Conservation (phyloP, 2,797 vertebrate species). For the Oryzias dopingdopingensis region DNA sequence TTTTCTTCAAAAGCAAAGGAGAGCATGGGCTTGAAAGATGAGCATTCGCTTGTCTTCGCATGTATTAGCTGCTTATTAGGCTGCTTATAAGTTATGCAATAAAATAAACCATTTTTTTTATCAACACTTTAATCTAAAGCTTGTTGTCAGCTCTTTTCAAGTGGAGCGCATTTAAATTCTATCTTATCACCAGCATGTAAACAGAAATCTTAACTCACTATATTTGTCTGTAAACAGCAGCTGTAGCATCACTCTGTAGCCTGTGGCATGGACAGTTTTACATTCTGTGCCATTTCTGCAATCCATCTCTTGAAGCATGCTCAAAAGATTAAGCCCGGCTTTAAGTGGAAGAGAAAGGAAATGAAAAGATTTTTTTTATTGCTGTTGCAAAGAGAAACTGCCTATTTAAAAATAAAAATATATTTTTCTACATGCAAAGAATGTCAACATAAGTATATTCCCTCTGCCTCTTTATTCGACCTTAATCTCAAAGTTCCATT, state of each 20-base stretch:
- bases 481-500: background rate
- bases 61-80: slow-evolving; percentile 35
- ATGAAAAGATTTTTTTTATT: too few relatives aligned
- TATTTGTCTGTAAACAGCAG: slow-evolving; percentile 34
- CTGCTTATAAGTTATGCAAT: slow-evolving; percentile 8
- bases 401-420: background rate
- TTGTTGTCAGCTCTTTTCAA: slow-evolving; percentile 22
- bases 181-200: slow-evolving; percentile 15
- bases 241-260: slow-evolving; percentile 12
- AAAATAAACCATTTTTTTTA: slow-evolving; percentile 12
- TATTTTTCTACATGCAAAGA: too few relatives aligned
- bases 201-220: slow-evolving; percentile 38
- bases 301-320: slow-evolving; percentile 46
- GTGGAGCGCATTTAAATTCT: slow-evolving; percentile 34
- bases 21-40: slow-evolving; percentile 21
- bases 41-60: slow-evolving; percentile 19
- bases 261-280: slow-evolving; percentile 45
- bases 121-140: slow-evolving; percentile 20
- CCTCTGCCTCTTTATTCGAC: too few relatives aligned
- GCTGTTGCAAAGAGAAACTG: background rate
- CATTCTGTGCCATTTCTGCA: slow-evolving; percentile 55
- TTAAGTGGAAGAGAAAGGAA: background rate
- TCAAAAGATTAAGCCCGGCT: slow-evolving; percentile 27
- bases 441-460: too few relatives aligned
- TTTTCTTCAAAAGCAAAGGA: slow-evolving; percentile 4